Base-by-base conservation (phyloP, 2,113 vertebrate genomes). In the Melospiza georgiana region DNA sequence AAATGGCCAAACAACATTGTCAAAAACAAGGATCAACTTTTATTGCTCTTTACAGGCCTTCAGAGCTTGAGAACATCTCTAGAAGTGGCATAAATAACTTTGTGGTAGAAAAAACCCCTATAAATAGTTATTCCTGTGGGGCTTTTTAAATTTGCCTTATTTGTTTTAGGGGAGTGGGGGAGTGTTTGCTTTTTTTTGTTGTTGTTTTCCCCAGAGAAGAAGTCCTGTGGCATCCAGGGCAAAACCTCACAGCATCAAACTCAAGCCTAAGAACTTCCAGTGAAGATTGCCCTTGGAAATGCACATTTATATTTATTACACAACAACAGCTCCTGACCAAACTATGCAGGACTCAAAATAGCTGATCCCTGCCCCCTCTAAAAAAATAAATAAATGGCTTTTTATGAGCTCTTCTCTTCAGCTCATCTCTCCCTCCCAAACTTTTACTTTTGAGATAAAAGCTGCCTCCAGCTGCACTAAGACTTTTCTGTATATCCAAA, bases 131-230 rank as follows among this genome's bases (percentile, higher is more conserved):
- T 24, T 63, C n/a, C 55, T 67, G 6, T 39, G 48, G 14, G 43
- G 19, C 5, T 30, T 44, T 19, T 52, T 3, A 17, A 58, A 48
- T 59, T 61, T 51, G 37, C 15, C 6, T 54, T 25, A 39, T 41
- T 9, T 22, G 11, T n/a, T 82, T 52, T 22, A 30, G 9, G 20
- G 19, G 1, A 0, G 0, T 10, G 3, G 2, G 6, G 4, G 18
- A 46, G 10, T 19, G 6, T n/a, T 59, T 83, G 15, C 5, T 51
- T 44, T 68, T 68, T 51, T 54, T 46, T 10, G 3, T 5, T 46
- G 14, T 15, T 43, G 1, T 48, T 90, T 87, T 61, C 12, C 33
- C 30, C 43, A 5, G 20, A 69, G 44, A 66, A 82, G 58, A 27
- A 31, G 5, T 2, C 6, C 9, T 43, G 11, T 63, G 18, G 25